These are phyloP conservation scores for Takifugu flavidus DNA, from an alignment of 2,113 vertebrate genomes.

Conservation along the genomic window DNA sequence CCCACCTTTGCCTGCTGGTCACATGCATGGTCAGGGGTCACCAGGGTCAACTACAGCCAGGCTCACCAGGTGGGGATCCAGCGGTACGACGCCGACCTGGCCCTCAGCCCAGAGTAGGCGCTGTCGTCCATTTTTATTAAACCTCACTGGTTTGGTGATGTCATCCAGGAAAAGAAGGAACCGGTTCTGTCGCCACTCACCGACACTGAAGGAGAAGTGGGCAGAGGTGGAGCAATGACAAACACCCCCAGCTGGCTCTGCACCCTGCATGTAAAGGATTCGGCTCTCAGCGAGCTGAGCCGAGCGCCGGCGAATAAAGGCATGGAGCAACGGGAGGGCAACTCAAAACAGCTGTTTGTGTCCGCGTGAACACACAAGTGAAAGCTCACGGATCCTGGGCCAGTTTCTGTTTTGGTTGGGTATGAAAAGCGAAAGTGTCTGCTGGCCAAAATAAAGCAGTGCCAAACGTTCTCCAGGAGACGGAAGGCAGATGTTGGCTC, in stretches of 20 bases:
- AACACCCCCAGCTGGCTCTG: conserved; percentile 57
- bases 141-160: conserved; percentile 4
- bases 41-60: conserved; percentile 26
- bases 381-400: conserved; percentile 56
- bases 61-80: conserved; percentile 20
- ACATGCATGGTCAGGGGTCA: conserved; percentile 31
- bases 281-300: conserved; percentile 61
- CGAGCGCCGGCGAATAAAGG: conserved; percentile 64
- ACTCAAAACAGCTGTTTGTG: conserved; percentile 73
- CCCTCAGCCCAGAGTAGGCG: conserved; percentile 2
- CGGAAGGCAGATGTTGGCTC: conserved; percentile 66
- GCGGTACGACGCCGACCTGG: conserved; percentile 22
- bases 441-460: conserved; percentile 24
- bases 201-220: conserved; percentile 13
- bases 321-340: conserved; percentile 61
- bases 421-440: conserved; percentile 52
- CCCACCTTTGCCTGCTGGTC: conserved; percentile 52
- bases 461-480: conserved; percentile 48
- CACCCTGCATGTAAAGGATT: conserved; percentile 33
- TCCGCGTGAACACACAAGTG: conserved; percentile 38
- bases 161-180: conserved; percentile 22
- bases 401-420: conserved; percentile 39
- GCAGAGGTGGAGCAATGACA: conserved; percentile 34
- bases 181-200: conserved; percentile 16
- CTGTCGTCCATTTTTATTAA: too few species aligned